Conservation (phyloP, 2,797 vertebrate species). For the Limosa lapponica region DNA sequence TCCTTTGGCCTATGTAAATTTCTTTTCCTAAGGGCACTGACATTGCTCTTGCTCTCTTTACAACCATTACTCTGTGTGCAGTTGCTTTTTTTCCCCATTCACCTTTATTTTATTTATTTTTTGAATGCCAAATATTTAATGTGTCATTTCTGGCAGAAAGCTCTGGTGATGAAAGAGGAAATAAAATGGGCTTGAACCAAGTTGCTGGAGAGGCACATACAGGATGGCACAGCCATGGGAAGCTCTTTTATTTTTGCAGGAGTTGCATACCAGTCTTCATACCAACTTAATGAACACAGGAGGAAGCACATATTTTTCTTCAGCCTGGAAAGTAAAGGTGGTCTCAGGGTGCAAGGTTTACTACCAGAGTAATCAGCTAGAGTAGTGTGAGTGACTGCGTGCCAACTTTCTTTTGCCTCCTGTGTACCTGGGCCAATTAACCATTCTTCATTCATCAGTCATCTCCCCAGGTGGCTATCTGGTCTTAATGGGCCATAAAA, state of each 20-base stretch:
- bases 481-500: not conserved
- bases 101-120: not conserved
- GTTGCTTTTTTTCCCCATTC: not conserved
- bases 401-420: slow-evolving; percentile 13
- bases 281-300: not conserved
- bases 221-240: not conserved
- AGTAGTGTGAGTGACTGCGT: rapidly evolving
- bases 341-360: not conserved
- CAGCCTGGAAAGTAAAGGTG: not conserved
- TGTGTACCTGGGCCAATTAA: slow-evolving; percentile 34
- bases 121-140: not conserved
- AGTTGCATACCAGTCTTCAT: not conserved
- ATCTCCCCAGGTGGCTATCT: slow-evolving; percentile 10
- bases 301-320: slow-evolving; percentile 20
- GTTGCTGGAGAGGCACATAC: not conserved
- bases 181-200: not conserved
- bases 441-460: slow-evolving; percentile 23
- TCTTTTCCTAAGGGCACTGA: not conserved
- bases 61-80: not conserved
- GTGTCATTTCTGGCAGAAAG: not conserved
- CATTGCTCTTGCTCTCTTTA: not conserved
- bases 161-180: not conserved
- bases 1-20: not conserved
- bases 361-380: slow-evolving; percentile 16
- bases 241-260: not conserved